Evolutionary conservation across 2,797 vertebrate genomes (phyloP), one percentile per base, ranked within the genome.

Genomic region (Leptodactylus fallax): DNA sequence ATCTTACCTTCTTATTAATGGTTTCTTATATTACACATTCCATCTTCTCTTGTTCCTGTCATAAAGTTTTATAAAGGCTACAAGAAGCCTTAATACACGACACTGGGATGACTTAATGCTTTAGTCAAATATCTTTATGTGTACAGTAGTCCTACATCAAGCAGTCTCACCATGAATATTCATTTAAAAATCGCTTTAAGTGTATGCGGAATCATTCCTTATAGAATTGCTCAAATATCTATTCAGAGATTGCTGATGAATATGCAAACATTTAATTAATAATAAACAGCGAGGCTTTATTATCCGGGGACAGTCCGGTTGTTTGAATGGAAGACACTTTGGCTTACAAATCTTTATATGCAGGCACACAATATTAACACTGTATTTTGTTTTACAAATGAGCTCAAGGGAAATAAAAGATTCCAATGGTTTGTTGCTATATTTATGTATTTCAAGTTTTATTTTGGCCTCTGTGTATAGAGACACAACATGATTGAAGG

Each of bases 241-340:
- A 77, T 65, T 63, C 4, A 63, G 36, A 53, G 21, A 77, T 19
- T 27, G 5, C 12, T 47, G 49, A 85, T 85, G 83, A 84, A 74
- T 84, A 84, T 84, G 55, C 82, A 84, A 58, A 27, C 45, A 72
- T 83, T 11, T 58, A 84, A 63, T 81, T 77, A 85, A 85, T 77
- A 77, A 51, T 77, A 61, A 63, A 49, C 4, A 77, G 71, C 11
- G 60, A 49, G 45, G 14, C n/a, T 13, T 2, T 76, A 77, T 47
- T 77, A 77, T 76, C 83, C 77, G 51, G 83, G 83, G 83, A 85
- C 21, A 10, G 56, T 77, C 71, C 72, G 11, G 83, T 27, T 76
- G 49, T 58, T 77, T 61, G 55, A 63, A 81, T 81, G 8, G 51
- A 77, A 85, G 56, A 51, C 45, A 85, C 63, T 76, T 85, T 85